Conservation (phyloP, 2,113 vertebrate species). For the Phainopepla nitens region DNA sequence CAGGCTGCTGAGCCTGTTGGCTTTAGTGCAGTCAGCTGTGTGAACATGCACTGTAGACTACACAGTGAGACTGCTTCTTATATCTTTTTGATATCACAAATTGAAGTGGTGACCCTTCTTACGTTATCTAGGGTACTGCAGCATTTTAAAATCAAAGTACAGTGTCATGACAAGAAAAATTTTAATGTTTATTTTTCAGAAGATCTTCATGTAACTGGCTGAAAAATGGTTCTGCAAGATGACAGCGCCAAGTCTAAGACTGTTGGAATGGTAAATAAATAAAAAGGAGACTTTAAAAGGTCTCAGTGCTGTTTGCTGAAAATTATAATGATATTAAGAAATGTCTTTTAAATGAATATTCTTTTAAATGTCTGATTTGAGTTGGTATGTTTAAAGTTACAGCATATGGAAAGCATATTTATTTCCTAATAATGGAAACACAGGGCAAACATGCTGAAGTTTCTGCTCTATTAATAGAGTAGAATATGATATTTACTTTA, state of each 20-base stretch:
- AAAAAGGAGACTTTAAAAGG: not conserved
- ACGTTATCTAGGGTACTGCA: not conserved
- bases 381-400: not conserved
- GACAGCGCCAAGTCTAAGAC: not conserved
- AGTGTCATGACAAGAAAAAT: not conserved
- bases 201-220: not conserved
- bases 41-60: not conserved
- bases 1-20: not conserved
- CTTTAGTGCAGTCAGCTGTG: not conserved
- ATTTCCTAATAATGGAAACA: not conserved
- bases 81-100: not conserved
- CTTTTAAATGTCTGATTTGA: not conserved
- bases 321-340: not conserved
- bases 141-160: not conserved
- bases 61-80: not conserved
- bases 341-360: not conserved
- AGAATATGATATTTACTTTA: not conserved
- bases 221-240: constrained; percentile 23
- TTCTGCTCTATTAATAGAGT: not conserved
- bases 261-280: constrained; percentile 47
- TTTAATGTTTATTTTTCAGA: not conserved
- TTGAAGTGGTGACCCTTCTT: not conserved
- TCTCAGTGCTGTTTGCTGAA: not conserved
- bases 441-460: not conserved
- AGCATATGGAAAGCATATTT: not conserved